phyloP scores from a whole-genome alignment of 2,113 vertebrate species.

The Choloepus hoffmanni region DNA sequence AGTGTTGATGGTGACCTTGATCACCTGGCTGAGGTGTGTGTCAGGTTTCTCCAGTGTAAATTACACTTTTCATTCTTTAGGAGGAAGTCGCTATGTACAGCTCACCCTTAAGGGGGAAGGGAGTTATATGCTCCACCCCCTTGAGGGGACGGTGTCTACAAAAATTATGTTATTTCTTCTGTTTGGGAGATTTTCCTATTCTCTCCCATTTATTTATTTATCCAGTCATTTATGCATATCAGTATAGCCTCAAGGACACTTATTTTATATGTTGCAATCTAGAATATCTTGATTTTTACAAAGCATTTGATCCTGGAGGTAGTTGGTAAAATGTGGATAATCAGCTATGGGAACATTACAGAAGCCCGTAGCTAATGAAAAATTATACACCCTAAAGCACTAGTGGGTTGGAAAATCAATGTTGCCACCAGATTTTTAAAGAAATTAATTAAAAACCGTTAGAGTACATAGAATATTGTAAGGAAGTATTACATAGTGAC shows the following conservation, averaged over 20 bases:
- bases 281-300: neutral
- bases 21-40: neutral
- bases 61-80: neutral
- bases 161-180: conserved; percentile 10
- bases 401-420: neutral
- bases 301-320: neutral
- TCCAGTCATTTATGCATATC: neutral
- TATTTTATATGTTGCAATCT: neutral
- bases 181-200: neutral
- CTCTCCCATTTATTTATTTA: neutral
- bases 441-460: neutral
- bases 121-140: neutral
- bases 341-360: neutral
- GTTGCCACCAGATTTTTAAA: conserved; percentile 4
- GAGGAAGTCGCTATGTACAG: neutral
- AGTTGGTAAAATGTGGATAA: conserved; percentile 1
- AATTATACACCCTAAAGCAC: neutral
- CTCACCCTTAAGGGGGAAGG: neutral
- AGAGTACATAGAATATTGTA: neutral
- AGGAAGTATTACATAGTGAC: neutral
- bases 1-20: neutral
- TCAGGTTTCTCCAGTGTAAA: neutral
- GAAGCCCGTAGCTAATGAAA: neutral
- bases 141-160: neutral
- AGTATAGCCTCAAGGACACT: neutral